A percentile compares a stretch with the other conserved stretches of the same genome.
Evolutionary conservation across 2,113 vertebrate species (phyloP).

Genomic region (Ciconia stormi): DNA sequence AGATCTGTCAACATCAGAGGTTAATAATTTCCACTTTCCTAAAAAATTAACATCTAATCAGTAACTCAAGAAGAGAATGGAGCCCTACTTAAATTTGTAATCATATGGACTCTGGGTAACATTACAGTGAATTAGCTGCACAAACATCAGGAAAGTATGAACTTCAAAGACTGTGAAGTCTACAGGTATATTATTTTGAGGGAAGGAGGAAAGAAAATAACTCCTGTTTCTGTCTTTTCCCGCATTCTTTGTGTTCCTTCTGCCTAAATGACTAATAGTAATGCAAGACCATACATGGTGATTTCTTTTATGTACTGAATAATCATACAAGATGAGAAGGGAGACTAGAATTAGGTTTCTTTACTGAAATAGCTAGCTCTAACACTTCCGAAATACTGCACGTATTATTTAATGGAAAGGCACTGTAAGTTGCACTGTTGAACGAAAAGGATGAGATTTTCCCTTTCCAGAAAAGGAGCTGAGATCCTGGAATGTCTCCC

Average conservation of each 20-base stretch:
- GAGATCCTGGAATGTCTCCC: neutral
- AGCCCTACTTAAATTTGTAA: neutral
- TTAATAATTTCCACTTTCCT: slow-evolving; percentile 11
- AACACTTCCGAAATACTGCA: neutral
- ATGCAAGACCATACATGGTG: neutral
- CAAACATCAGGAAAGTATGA: neutral
- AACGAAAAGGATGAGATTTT: neutral
- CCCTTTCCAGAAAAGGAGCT: neutral
- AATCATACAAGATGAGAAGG: neutral
- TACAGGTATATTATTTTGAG: neutral
- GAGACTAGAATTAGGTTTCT: neutral
- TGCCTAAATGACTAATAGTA: neutral
- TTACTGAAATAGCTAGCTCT: neutral
- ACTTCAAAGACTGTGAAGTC: neutral
- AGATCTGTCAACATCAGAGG: neutral
- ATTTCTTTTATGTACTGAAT: neutral
- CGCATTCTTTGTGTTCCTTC: neutral
- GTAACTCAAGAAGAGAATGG: neutral
- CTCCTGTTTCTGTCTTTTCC: neutral
- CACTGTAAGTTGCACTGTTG: neutral
- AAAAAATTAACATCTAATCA: slow-evolving; percentile 5
- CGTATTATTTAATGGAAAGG: neutral
- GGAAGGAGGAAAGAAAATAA: neutral
- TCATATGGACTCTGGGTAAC: neutral
- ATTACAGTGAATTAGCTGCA: neutral